phyloP scores from a whole-genome alignment of 2,797 vertebrate genomes.

The Atherinosoma microstoma region DNA sequence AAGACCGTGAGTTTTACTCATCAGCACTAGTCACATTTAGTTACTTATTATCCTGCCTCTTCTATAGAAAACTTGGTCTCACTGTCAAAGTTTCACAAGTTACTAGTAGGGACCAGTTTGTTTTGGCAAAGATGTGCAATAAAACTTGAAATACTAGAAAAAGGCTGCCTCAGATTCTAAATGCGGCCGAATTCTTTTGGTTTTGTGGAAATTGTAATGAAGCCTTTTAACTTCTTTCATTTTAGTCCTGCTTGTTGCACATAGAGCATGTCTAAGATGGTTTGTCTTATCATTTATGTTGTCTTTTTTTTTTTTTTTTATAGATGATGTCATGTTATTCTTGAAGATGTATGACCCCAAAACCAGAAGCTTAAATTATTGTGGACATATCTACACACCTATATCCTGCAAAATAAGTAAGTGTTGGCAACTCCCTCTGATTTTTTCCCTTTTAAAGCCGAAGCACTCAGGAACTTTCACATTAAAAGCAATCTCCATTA shows the following conservation, averaged over 20 bases:
- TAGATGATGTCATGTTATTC: constrained; percentile 99
- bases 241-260: background rate
- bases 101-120: background rate
- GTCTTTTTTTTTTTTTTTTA: constrained; percentile 19
- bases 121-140: background rate
- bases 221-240: background rate
- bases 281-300: background rate
- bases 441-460: background rate
- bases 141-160: constrained; percentile 22
- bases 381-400: constrained; percentile 99
- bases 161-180: constrained; percentile 8
- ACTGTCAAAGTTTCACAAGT: background rate
- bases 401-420: constrained; percentile 99
- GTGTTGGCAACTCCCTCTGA: background rate
- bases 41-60: background rate
- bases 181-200: no score
- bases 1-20: constrained; percentile 92
- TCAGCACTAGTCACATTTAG: background rate
- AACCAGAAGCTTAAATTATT: constrained; percentile 99
- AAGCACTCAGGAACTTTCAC: background rate
- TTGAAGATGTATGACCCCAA: constrained; percentile 99
- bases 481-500: background rate
- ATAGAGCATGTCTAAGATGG: background rate
- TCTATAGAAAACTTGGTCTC: background rate
- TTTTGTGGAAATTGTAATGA: background rate